A percentile compares a stretch with the other conserved stretches of the same genome.
Evolutionary conservation across 2,113 vertebrate genomes (phyloP).

Genomic region (Sturnus vulgaris): DNA sequence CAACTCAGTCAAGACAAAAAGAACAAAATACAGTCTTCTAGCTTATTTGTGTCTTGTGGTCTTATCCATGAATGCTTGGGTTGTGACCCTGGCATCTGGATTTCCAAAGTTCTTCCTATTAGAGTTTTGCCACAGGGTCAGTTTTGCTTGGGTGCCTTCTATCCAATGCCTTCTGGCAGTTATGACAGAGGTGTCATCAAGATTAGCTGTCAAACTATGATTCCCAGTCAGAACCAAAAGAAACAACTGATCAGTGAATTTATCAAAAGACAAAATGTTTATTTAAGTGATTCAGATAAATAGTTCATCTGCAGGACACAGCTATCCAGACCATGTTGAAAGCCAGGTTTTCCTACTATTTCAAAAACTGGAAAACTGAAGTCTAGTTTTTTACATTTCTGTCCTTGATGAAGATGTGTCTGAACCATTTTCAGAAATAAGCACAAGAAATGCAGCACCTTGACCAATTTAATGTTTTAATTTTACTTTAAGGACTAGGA

Average conservation of each 20-base stretch:
- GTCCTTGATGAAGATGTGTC: background rate
- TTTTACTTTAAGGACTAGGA: background rate
- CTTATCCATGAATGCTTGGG: background rate
- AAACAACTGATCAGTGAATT: background rate
- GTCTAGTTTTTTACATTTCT: background rate
- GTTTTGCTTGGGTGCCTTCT: background rate
- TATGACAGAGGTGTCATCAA: background rate
- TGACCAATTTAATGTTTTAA: background rate
- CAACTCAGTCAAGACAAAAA: background rate
- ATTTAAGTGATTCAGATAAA: background rate
- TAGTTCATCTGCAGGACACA: background rate
- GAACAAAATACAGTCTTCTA: background rate
- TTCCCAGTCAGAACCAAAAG: background rate
- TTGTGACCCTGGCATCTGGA: background rate
- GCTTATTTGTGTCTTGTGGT: background rate
- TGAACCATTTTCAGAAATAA: background rate
- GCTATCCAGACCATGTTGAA: fast-evolving
- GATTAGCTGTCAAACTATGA: background rate
- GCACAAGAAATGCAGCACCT: background rate
- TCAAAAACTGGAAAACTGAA: background rate
- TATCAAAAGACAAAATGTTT: background rate
- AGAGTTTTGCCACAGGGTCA: background rate
- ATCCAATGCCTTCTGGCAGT: background rate
- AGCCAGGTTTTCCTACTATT: background rate
- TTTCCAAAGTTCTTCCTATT: background rate